Conservation (phyloP, 37 sponge, comb jelly and placozoan species). For the Ephydatia muelleri region DNA sequence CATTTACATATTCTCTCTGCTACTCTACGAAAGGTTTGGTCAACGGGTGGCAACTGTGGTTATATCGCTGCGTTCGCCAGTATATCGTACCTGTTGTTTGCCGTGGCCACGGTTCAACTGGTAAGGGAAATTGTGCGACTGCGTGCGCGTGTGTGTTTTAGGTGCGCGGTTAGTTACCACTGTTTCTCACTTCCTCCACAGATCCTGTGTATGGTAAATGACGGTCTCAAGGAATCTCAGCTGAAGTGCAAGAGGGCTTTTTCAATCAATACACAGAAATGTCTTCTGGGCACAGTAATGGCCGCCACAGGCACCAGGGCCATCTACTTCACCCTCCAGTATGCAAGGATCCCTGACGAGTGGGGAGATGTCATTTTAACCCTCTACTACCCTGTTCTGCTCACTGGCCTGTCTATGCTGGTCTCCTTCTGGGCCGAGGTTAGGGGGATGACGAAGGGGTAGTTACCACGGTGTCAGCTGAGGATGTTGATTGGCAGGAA, state of each 20-base stretch:
- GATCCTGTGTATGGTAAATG: constrained; percentile 37
- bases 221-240: constrained; percentile 15
- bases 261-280: constrained; percentile 56
- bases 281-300: constrained; percentile 54
- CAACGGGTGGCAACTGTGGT: neutral
- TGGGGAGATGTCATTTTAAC: constrained; percentile 53
- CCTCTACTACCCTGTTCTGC: constrained; percentile 63
- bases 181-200: neutral
- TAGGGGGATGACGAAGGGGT: no score
- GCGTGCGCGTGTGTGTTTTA: neutral
- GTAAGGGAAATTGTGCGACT: constrained; percentile 34
- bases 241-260: constrained; percentile 57
- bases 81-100: constrained; percentile 52
- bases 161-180: neutral
- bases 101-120: constrained; percentile 64
- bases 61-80: constrained; percentile 46
- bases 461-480: no score
- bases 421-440: constrained; percentile 75
- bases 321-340: constrained; percentile 62
- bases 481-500: no score
- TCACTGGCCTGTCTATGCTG: constrained; percentile 64
- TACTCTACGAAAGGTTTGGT: neutral
- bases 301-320: constrained; percentile 70
- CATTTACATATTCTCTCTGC: neutral
- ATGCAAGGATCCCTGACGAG: constrained; percentile 19